These are phyloP conservation scores for Sitodiplosis mosellana DNA, from an alignment of 1,140 invertebrate species.

Conservation along the genomic window DNA sequence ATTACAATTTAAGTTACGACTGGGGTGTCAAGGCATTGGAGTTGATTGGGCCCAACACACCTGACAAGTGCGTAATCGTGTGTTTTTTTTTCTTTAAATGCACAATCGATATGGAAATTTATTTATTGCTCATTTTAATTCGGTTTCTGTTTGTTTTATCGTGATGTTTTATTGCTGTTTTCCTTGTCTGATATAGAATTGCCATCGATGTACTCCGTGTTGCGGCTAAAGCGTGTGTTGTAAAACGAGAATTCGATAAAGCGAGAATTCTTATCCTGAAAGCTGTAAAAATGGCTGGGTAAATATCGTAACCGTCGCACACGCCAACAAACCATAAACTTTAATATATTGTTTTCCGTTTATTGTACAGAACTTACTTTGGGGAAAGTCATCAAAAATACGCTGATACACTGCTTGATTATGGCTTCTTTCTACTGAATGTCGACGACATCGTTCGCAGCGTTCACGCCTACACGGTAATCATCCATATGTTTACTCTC, in stretches of 20 bases:
- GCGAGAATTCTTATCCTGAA: conserved; percentile 65
- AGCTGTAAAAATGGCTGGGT: conserved; percentile 53
- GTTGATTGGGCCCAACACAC: conserved; percentile 37
- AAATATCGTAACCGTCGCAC: conserved; percentile 11
- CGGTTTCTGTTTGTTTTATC: neutral
- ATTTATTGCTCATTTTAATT: neutral
- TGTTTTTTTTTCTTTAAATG: neutral
- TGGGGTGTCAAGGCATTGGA: conserved; percentile 56
- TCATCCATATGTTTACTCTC: neutral
- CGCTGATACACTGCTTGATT: conserved; percentile 67
- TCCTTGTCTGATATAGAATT: conserved; percentile 26
- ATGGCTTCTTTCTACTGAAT: conserved; percentile 78
- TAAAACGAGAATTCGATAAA: conserved; percentile 63
- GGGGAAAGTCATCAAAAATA: conserved; percentile 55
- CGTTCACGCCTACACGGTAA: conserved; percentile 63
- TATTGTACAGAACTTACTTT: conserved; percentile 27
- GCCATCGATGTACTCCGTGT: conserved; percentile 63
- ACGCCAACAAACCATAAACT: neutral
- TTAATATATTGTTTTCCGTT: neutral
- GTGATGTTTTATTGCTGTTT: neutral
- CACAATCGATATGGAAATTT: neutral
- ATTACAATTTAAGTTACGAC: conserved; percentile 54
- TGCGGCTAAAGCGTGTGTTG: conserved; percentile 68
- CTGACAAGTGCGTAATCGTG: conserved; percentile 26
- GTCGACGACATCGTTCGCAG: conserved; percentile 68